Conservation (phyloP, 23 tunicate genomes). For the Ciona savignyi region DNA sequence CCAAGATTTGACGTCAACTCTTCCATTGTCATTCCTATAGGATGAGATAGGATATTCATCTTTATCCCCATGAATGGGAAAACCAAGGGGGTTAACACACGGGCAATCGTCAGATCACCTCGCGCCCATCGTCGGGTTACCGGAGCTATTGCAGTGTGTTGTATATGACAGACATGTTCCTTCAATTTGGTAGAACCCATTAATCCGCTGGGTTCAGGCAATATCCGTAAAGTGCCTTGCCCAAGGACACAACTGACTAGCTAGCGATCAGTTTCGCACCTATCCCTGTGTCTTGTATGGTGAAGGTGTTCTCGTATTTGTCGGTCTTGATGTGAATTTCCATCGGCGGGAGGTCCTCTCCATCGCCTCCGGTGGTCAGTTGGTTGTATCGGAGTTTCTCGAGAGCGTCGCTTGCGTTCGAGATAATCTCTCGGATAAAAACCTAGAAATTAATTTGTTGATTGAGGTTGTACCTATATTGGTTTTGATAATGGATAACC, state of each 20-base stretch:
- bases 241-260: no score
- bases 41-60: no score
- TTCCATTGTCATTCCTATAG: slow-evolving; percentile 87
- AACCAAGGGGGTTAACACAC: no score
- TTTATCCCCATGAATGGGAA: no score
- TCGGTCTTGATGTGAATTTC: slow-evolving; percentile 72
- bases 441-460: slow-evolving; percentile 20
- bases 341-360: slow-evolving; percentile 7
- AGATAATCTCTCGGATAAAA: slow-evolving; percentile 81
- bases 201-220: no score
- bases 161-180: slow-evolving; percentile 17
- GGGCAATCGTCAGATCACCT: no score
- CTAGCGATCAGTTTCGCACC: no score
- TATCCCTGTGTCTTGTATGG: slow-evolving; percentile 90
- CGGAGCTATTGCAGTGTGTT: slow-evolving; percentile 88
- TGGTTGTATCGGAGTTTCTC: slow-evolving; percentile 64
- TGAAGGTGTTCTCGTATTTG: slow-evolving; percentile 83
- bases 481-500: no score
- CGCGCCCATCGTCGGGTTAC: no score
- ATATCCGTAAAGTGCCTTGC: no score
- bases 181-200: background rate
- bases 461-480: background rate
- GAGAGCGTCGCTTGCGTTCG: slow-evolving; percentile 91
- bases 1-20: slow-evolving; percentile 67
- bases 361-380: slow-evolving; percentile 36